A percentile compares a stretch with the other conserved stretches of the same genome.
Evolutionary conservation across 2,888 invertebrate species (phyloP).

Genomic region (Microplitis manilae): DNA sequence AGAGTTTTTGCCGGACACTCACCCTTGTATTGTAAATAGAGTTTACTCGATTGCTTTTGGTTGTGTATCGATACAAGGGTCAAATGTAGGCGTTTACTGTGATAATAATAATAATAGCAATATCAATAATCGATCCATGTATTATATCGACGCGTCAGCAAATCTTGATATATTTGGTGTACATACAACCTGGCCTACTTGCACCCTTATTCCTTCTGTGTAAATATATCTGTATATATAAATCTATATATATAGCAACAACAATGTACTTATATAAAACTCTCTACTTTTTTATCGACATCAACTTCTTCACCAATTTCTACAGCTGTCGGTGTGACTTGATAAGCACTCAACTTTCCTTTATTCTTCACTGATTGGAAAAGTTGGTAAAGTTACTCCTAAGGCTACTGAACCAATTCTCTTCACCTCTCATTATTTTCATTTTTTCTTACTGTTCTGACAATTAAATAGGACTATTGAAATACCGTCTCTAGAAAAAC

Average conservation of each 20-base stretch:
- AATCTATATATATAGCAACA: background rate
- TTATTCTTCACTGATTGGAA: constrained; percentile 12
- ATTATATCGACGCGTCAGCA: constrained; percentile 15
- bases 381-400: background rate
- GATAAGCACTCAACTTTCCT: constrained; percentile 8
- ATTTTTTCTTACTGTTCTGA: background rate
- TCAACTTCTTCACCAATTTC: constrained; percentile 7
- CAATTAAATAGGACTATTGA: background rate
- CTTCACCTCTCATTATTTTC: background rate
- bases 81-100: constrained; percentile 15
- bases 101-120: background rate
- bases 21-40: constrained; percentile 15
- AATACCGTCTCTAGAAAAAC: background rate
- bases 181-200: background rate
- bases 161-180: constrained; percentile 14
- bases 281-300: background rate
- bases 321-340: constrained; percentile 9
- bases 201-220: background rate
- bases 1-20: constrained; percentile 9
- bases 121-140: background rate
- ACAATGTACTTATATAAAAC: background rate
- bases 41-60: background rate
- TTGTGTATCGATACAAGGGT: constrained; percentile 20
- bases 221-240: background rate
- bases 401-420: background rate